Percentiles rank a stretch among this genome's conserved stretches.
These are phyloP conservation scores for Cataglyphis rosenhaueri DNA, from an alignment of 2,888 invertebrate species.

Conservation along the genomic window DNA sequence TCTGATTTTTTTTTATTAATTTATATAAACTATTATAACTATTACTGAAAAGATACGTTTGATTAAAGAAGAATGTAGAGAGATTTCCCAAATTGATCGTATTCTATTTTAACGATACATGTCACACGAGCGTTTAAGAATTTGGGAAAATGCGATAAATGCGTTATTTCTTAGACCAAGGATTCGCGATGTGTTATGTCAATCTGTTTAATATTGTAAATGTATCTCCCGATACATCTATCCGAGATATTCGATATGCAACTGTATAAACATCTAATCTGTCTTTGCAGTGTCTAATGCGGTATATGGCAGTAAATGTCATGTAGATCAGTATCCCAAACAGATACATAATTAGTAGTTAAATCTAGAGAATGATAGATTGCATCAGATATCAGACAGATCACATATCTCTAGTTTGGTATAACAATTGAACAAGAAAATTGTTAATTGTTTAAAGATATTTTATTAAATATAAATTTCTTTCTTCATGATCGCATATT, in stretches of 20 bases:
- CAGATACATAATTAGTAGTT: not conserved
- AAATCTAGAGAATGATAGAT: not conserved
- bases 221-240: not conserved
- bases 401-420: not conserved
- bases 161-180: not conserved
- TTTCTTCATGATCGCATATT: not conserved
- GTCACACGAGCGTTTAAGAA: not conserved
- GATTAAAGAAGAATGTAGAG: not conserved
- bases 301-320: not conserved
- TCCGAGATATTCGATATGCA: not conserved
- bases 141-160: not conserved
- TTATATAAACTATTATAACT: not conserved
- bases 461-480: not conserved
- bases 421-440: not conserved
- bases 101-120: not conserved
- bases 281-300: not conserved
- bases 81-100: not conserved
- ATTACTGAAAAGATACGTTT: not conserved
- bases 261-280: not conserved
- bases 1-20: no score
- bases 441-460: not conserved
- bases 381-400: not conserved
- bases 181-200: not conserved
- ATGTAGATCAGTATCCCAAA: not conserved
- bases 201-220: not conserved